Conservation (phyloP, 2,113 vertebrate species). For the Deroptyus accipitrinus region DNA sequence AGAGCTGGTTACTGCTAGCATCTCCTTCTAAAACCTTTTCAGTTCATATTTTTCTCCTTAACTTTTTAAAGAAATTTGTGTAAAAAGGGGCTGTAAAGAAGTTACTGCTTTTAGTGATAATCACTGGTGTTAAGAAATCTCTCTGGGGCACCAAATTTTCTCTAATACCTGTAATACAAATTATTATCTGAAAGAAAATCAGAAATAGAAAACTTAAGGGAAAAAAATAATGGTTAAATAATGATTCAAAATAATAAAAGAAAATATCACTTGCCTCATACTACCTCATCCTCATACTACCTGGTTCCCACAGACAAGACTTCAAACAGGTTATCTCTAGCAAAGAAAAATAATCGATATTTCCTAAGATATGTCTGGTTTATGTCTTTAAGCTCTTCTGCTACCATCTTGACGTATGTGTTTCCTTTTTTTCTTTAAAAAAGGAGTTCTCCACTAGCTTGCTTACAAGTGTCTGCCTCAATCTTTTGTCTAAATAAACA, state of each 20-base stretch:
- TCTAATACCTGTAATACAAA: background rate
- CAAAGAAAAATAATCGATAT: background rate
- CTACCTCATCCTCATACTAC: background rate
- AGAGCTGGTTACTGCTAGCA: background rate
- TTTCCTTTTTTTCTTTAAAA: background rate
- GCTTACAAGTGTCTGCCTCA: background rate
- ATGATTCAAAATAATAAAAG: background rate
- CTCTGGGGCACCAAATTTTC: background rate
- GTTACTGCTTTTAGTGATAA: background rate
- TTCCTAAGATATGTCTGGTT: background rate
- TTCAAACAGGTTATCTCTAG: background rate
- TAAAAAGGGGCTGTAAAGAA: background rate
- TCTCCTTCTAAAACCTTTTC: background rate
- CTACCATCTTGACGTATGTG: background rate
- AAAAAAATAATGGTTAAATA: conserved; percentile 9
- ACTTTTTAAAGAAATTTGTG: background rate
- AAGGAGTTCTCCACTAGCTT: background rate
- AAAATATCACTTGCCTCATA: background rate
- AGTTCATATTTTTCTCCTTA: background rate
- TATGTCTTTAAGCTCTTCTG: background rate
- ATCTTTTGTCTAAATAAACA: background rate
- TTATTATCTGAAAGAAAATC: conserved; percentile 1
- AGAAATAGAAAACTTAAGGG: conserved; percentile 11
- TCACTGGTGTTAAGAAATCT: conserved; percentile 17
- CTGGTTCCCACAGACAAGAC: background rate